Evolutionary conservation across 1,140 invertebrate species (phyloP).

Genomic region (Nebria ingens): DNA sequence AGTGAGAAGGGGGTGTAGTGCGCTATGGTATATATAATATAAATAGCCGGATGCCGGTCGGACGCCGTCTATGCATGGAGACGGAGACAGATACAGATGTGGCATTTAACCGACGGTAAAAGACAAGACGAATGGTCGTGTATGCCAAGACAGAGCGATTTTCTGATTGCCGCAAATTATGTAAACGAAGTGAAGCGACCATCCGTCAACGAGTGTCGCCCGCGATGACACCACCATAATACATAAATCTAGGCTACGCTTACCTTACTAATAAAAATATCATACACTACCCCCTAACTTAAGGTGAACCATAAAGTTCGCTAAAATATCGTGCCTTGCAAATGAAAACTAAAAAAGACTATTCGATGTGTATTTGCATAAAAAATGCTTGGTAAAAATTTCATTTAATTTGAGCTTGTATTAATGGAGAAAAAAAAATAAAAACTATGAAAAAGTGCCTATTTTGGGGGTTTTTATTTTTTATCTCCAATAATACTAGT

Average conservation of each 20-base stretch:
- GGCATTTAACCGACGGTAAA: constrained; percentile 3
- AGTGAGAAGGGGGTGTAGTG: not conserved
- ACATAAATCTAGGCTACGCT: not conserved
- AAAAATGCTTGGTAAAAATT: too few relatives aligned
- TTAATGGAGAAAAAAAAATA: too few relatives aligned
- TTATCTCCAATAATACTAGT: too few relatives aligned
- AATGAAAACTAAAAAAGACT: too few relatives aligned
- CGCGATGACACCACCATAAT: not conserved
- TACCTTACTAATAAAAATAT: too few relatives aligned
- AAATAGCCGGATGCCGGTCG: constrained; percentile 1
- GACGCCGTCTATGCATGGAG: not conserved
- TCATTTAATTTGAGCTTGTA: too few relatives aligned
- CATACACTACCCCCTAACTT: too few relatives aligned
- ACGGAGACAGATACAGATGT: not conserved
- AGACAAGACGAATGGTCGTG: not conserved
- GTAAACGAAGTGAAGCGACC: not conserved
- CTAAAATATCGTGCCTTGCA: too few relatives aligned
- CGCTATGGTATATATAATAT: not conserved
- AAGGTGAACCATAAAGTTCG: too few relatives aligned
- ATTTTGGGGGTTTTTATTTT: too few relatives aligned
- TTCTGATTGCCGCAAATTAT: not conserved
- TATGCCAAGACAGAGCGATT: not conserved
- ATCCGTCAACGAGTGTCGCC: not conserved
- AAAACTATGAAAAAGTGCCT: too few relatives aligned
- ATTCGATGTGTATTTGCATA: too few relatives aligned